Evolutionary conservation across 2,113 vertebrate species (phyloP).

Genomic region (Suricata suricatta): DNA sequence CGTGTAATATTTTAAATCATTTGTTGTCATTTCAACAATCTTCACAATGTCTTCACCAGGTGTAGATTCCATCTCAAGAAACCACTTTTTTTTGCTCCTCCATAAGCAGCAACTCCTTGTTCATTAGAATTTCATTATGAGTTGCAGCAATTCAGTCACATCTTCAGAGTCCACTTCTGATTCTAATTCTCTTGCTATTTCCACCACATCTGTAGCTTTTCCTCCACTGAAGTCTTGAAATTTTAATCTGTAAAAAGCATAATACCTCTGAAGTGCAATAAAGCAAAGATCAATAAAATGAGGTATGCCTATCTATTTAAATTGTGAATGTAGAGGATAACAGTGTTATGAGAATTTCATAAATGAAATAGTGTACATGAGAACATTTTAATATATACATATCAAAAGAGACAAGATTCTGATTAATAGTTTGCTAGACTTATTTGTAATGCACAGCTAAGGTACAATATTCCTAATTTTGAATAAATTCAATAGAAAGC

Average conservation of each 20-base stretch:
- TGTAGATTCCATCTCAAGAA: background rate
- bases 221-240: background rate
- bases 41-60: background rate
- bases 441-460: background rate
- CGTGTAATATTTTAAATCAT: background rate
- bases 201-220: background rate
- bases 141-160: background rate
- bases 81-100: background rate
- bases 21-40: background rate
- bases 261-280: background rate
- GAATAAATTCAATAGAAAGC: background rate
- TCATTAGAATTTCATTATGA: background rate
- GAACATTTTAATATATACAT: background rate
- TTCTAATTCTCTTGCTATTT: background rate
- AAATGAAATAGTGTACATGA: background rate
- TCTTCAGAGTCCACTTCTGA: background rate
- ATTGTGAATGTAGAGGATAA: background rate
- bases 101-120: background rate
- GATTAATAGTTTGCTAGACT: background rate
- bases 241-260: background rate
- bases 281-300: background rate
- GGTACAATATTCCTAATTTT: background rate
- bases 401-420: background rate
- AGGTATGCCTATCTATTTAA: background rate
- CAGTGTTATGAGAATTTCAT: background rate